Conservation (phyloP, 2,113 vertebrate species). For the Pterocles gutturalis region DNA sequence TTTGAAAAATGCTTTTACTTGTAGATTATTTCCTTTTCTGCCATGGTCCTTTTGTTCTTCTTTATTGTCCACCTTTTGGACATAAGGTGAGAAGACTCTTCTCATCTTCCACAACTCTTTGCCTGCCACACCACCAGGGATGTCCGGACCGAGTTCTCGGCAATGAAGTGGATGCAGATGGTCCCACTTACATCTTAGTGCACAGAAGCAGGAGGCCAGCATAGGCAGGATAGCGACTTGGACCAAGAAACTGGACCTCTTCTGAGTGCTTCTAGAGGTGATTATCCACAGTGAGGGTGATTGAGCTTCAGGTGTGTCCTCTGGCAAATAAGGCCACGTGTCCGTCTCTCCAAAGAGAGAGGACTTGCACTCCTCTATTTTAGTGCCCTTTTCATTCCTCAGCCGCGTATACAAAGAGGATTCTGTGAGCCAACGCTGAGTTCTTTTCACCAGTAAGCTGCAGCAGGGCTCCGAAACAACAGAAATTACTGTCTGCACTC, state of each 20-base stretch:
- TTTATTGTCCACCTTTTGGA: background rate
- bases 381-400: background rate
- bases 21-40: background rate
- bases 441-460: background rate
- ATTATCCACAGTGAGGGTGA: background rate
- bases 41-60: background rate
- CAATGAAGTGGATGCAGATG: background rate
- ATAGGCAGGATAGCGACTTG: background rate
- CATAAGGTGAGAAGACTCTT: background rate
- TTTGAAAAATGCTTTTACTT: background rate
- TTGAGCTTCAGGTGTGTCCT: background rate
- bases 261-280: background rate
- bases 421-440: background rate
- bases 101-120: background rate
- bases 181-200: background rate
- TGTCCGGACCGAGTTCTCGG: background rate
- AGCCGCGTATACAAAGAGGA: background rate
- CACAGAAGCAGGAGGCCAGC: background rate
- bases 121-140: background rate
- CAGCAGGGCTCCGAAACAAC: background rate
- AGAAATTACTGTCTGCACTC: background rate
- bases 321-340: background rate
- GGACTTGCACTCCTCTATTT: background rate
- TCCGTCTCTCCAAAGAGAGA: background rate
- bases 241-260: background rate